Evolutionary conservation across 2,888 invertebrate species (phyloP), one percentile per base, ranked within the genome.

Genomic region (Melangyna quadrimaculata): DNA sequence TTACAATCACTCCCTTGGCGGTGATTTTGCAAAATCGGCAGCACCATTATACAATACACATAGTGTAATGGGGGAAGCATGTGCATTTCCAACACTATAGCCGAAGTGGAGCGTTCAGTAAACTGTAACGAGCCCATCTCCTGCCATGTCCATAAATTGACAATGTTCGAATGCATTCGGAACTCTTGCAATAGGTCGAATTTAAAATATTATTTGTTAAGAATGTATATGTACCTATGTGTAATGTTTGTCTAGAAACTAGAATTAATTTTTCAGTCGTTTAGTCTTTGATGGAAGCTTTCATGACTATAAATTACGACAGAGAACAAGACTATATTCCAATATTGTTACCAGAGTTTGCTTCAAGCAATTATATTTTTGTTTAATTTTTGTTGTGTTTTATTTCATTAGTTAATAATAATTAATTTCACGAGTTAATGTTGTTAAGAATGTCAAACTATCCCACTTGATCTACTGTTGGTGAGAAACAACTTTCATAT

Each of bases 1-100:
- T 61, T 61, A 61, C 24, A 61, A 61, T 61, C 40, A 61, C 27
- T 40, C 61, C 61, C 61, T 61, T 61, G 61, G 32, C 7, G 61
- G 61, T 27, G 27, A 61, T 61, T 61, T 61, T 17, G 27, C 40
- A 40, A 61, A 61, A 61, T 61, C 61, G 10, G 9, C 24, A 29
- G 40, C 10, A 55, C 29, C 9, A 55, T 17, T 6, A 10, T 8
- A n/a, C 24, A 17, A 8, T 19, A 29, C 19, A 61, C 24, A 61
- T 10, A 12, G 6, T 12, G n/a, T 12, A 3, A 7, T n/a, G 5
- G 1, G 59, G 12, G n/a, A 10, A 24, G 27, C 24, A 61, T 61
- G 24, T 61, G 61, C 61, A 61, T 40, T 61, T 40, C 27, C 9
- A n/a, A 61, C 59, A 24, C n/a, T n/a, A n/a, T 24, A 40, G n/a